Evolutionary conservation across 2,113 vertebrate species (phyloP).

Genomic region (Hydrochoerus hydrochaeris): DNA sequence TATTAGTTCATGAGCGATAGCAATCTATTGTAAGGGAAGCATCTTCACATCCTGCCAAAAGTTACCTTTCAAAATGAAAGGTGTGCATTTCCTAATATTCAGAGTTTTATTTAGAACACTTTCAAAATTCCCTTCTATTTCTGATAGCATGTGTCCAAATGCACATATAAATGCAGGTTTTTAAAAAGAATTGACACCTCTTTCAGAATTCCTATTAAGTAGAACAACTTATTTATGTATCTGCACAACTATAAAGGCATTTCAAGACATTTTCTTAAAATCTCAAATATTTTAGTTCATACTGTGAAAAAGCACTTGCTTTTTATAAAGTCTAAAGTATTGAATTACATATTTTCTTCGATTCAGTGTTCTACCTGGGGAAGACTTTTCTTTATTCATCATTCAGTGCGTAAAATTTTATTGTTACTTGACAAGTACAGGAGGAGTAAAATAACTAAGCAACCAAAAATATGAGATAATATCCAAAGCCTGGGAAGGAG

Average conservation of each 20-base stretch:
- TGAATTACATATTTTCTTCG: conserved; percentile 50
- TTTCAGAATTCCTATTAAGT: conserved; percentile 9
- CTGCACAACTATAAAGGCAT: not conserved
- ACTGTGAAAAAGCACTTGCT: conserved; percentile 18
- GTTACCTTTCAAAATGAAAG: not conserved
- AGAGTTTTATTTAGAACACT: not conserved
- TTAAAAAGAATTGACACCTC: not conserved
- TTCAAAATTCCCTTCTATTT: not conserved
- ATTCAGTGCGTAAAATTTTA: conserved; percentile 59
- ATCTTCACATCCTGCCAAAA: not conserved
- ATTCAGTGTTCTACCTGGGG: conserved; percentile 38
- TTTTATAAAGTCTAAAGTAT: conserved; percentile 19
- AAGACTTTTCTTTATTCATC: conserved; percentile 48
- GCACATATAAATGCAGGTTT: not conserved
- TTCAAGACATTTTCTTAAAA: conserved; percentile 30
- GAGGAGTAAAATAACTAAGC: not conserved
- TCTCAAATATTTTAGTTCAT: conserved; percentile 60
- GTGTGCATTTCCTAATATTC: not conserved
- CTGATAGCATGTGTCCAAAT: not conserved
- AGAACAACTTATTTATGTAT: conserved; percentile 53
- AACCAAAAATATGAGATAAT: conserved; percentile 8
- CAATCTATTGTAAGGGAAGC: not conserved
- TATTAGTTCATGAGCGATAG: not conserved
- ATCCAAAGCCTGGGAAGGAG: conserved; percentile 1
- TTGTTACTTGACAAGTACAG: conserved; percentile 33